phyloP scores from a whole-genome alignment of 2,113 vertebrate genomes.

The Crotophaga sulcirostris region DNA sequence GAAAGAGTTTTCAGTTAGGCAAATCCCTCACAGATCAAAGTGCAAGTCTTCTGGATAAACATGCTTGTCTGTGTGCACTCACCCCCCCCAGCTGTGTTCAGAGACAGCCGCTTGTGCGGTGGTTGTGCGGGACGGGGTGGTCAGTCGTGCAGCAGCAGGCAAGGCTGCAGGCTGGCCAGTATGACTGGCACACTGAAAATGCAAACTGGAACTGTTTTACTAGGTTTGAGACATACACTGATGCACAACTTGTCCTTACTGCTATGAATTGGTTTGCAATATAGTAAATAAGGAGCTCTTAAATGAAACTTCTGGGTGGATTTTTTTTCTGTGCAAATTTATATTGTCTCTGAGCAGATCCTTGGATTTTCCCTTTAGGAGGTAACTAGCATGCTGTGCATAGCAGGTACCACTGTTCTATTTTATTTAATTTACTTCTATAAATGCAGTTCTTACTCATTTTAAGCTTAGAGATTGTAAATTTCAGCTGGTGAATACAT shows the following conservation, averaged over 20 bases:
- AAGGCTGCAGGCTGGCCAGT: neutral
- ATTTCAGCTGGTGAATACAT: conserved; percentile 35
- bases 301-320: neutral
- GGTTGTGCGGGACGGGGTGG: accelerated
- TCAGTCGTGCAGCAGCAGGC: neutral
- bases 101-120: neutral
- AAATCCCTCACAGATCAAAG: neutral
- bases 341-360: neutral
- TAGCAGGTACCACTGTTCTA: neutral
- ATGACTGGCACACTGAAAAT: neutral
- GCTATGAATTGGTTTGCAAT: neutral
- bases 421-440: conserved; percentile 38
- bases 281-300: neutral
- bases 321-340: neutral
- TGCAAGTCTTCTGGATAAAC: no score
- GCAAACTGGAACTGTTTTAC: neutral
- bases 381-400: neutral
- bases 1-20: neutral
- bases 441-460: conserved; percentile 39
- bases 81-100: accelerated
- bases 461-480: conserved; percentile 44
- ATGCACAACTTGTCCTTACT: neutral
- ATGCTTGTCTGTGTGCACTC: accelerated
- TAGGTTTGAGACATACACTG: neutral
- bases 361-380: neutral